Evolutionary conservation across 2,797 vertebrate species (phyloP).

Genomic region (Nannoperca australis): DNA sequence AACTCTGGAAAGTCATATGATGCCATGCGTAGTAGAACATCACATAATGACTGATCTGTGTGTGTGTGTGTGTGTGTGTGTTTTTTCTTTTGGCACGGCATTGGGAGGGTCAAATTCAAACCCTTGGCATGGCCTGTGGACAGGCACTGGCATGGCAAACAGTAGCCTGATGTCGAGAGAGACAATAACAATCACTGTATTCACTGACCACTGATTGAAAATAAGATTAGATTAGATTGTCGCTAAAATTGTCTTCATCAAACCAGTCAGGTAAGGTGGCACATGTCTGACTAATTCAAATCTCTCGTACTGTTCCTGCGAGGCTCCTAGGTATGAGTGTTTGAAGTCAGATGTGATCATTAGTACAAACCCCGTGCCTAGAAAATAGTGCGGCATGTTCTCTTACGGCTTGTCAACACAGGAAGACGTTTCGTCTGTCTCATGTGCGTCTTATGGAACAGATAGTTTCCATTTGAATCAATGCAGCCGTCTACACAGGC

Average conservation of each 20-base stretch:
- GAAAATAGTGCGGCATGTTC: neutral
- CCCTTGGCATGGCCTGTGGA: slow-evolving; percentile 53
- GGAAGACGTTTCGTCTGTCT: neutral
- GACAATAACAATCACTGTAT: slow-evolving; percentile 13
- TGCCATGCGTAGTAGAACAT: slow-evolving; percentile 54
- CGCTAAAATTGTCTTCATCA: neutral
- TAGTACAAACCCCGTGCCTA: neutral
- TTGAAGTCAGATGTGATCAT: neutral
- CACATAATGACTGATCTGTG: slow-evolving; percentile 45
- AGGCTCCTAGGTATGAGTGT: too few relatives aligned
- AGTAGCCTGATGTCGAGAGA: slow-evolving; percentile 19
- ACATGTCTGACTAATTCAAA: neutral
- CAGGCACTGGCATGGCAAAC: slow-evolving; percentile 41
- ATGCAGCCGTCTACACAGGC: neutral
- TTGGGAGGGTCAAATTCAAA: slow-evolving; percentile 62
- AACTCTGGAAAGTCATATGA: slow-evolving; percentile 55
- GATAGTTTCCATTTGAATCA: neutral
- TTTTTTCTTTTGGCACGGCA: slow-evolving; percentile 60
- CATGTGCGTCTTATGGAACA: too few relatives aligned
- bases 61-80: slow-evolving; percentile 20
- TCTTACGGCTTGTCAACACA: neutral
- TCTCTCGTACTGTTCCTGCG: neutral
- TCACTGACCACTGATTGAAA: neutral
- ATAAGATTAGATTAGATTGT: slow-evolving; percentile 7
- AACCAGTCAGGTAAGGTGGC: neutral